Percentiles rank a stretch among this genome's conserved stretches.
Conservation (phyloP, 2,113 vertebrate species). For the Pelodiscus sinensis region DNA sequence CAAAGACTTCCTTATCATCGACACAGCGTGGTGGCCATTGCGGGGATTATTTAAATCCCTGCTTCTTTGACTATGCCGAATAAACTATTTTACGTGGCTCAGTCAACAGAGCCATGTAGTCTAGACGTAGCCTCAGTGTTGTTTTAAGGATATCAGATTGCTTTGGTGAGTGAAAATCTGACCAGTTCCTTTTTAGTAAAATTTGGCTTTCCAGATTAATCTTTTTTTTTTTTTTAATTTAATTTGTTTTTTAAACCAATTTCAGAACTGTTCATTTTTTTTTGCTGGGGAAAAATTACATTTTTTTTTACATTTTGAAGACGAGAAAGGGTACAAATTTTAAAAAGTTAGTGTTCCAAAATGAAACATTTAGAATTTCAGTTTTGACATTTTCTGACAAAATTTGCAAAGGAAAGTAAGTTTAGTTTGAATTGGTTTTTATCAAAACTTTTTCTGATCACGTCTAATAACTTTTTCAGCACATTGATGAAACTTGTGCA, state of each 20-base stretch:
- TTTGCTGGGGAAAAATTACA: not conserved
- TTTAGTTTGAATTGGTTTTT: not conserved
- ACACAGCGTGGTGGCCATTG: too few species aligned
- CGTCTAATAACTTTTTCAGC: not conserved
- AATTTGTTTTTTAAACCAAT: not conserved
- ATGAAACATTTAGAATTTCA: not conserved
- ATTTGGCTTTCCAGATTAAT: not conserved
- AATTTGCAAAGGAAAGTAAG: not conserved
- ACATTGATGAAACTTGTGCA: not conserved
- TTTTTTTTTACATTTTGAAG: not conserved
- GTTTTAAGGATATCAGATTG: not conserved
- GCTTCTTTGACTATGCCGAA: too few species aligned
- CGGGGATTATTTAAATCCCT: too few species aligned
- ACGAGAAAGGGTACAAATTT: not conserved
- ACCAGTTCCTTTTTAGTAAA: not conserved
- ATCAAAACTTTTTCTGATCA: not conserved
- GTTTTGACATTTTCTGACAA: not conserved
- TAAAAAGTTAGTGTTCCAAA: not conserved
- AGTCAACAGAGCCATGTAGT: too few species aligned
- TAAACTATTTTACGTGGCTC: too few species aligned
- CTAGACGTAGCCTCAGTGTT: not conserved
- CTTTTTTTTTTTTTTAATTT: too few species aligned
- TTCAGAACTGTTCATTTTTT: not conserved
- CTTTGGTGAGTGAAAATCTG: not conserved
- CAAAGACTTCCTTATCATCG: too few species aligned